Evolutionary conservation across 2,888 invertebrate genomes (phyloP), one percentile per base, ranked within the genome.

Genomic region (Lasioglossum leucozonium): DNA sequence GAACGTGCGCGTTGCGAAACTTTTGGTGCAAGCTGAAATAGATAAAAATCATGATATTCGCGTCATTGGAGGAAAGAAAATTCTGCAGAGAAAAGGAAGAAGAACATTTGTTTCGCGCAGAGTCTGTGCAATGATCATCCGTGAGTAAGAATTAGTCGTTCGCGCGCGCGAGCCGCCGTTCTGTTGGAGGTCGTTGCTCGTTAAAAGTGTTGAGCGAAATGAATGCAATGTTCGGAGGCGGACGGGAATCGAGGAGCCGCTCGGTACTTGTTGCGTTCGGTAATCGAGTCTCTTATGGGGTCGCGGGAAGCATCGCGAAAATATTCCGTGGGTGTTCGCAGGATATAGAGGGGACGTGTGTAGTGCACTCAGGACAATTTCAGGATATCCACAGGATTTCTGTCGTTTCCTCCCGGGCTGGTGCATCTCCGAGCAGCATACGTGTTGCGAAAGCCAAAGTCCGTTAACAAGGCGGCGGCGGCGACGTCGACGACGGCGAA

Each of bases 351-450:
- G 8, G 37, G 44, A 73, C 79, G 76, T 78, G 79, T 79, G 77
- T 86, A 77, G 75, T 73, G 79, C 76, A 84, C 88, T 85, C 84
- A 58, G 82, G 74, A 84, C 86, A 84, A 82, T 86, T 86, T 88
- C 81, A 81, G 81, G 86, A 88, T 88, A 88, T 88, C 82, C 88
- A 65, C 77, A 72, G 88, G 88, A 88, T 88, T 84, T 87, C 76
- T 79, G 77, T 55, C 73, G 84, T 74, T 86, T 82, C 84, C 84
- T 78, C 79, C 69, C 71, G 73, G 74, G 71, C 72, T 77, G 67
- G 47, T 11, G 55, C 73, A 75, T 69, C 67, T 78, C 44, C 22
- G 58, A 47, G 47, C 75, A 2, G 80, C 47, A 40, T 88, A 88
- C 88, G 88, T 85, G 88, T 82, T 65, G 78, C 77, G 84, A 81